A percentile compares a stretch with the other conserved stretches of the same genome.
phyloP scores from a whole-genome alignment of 2,113 vertebrate species.

The Enhydra lutris region DNA sequence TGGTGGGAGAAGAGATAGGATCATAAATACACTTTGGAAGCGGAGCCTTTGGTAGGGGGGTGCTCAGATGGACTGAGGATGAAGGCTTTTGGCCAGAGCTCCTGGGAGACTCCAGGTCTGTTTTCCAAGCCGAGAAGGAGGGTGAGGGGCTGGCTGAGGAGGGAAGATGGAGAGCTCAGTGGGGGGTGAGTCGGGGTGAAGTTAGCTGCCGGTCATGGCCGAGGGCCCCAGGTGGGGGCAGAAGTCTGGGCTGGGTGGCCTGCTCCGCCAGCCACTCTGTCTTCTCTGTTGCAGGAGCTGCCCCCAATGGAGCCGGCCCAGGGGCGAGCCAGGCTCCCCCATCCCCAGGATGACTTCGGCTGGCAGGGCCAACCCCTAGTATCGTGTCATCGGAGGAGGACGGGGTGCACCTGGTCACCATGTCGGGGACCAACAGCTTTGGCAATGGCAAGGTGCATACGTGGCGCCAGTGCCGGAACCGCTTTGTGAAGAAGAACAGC shows the following conservation, averaged over 20 bases:
- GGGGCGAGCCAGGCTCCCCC: constrained; percentile 29
- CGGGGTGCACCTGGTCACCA: constrained; percentile 90
- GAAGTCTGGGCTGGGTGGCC: fast-evolving
- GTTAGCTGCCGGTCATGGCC: fast-evolving
- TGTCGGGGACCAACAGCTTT: constrained; percentile 95
- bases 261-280: not conserved
- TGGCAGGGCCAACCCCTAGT: constrained; percentile 90
- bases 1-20: no score
- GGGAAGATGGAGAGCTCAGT: no score
- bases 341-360: constrained; percentile 89
- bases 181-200: no score
- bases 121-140: no score
- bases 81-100: no score
- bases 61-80: no score
- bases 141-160: no score
- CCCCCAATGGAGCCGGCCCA: constrained; percentile 34
- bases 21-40: no score
- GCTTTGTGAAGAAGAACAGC: no score
- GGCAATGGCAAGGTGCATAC: constrained; percentile 96
- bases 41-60: no score
- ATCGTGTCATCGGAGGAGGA: constrained; percentile 93
- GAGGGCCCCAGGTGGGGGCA: not conserved
- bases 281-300: constrained; percentile 78
- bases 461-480: no score
- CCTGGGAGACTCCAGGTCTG: no score